These are phyloP conservation scores for Bedellia somnulentella DNA, from an alignment of 2,888 invertebrate species.

Conservation along the genomic window DNA sequence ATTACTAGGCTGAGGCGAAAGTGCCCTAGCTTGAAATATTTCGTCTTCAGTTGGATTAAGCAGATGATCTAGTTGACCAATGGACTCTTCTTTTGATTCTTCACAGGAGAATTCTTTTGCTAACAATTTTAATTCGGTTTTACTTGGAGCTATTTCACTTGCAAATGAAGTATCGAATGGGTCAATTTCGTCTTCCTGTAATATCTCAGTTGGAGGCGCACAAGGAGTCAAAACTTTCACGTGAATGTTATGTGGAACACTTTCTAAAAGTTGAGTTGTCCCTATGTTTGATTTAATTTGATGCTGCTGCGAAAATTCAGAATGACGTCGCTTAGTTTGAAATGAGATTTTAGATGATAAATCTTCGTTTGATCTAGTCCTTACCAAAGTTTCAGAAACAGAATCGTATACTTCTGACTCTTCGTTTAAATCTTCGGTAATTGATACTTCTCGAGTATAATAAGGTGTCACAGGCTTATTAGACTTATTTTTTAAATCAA, in stretches of 20 bases:
- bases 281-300: slow-evolving; percentile 21
- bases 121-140: slow-evolving; percentile 75
- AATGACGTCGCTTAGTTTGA: slow-evolving; percentile 46
- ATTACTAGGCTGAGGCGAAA: slow-evolving; percentile 66
- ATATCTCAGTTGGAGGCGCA: slow-evolving; percentile 21
- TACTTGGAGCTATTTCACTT: slow-evolving; percentile 72
- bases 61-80: slow-evolving; percentile 44
- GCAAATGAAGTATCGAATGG: slow-evolving; percentile 90
- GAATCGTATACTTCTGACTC: slow-evolving; percentile 70
- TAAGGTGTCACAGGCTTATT: slow-evolving; percentile 81
- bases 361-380: slow-evolving; percentile 68
- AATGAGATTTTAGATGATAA: slow-evolving; percentile 54
- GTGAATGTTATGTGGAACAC: slow-evolving; percentile 24
- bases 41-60: slow-evolving; percentile 57
- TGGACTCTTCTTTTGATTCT: slow-evolving; percentile 21
- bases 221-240: slow-evolving; percentile 69
- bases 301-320: slow-evolving; percentile 38
- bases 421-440: slow-evolving; percentile 55
- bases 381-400: slow-evolving; percentile 56
- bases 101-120: slow-evolving; percentile 73
- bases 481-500: slow-evolving; percentile 63
- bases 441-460: slow-evolving; percentile 67
- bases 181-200: slow-evolving; percentile 64
- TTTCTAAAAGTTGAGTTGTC: slow-evolving; percentile 35
- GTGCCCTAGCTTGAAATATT: slow-evolving; percentile 67